Base-by-base conservation (phyloP, 2,888 invertebrate species). In the Shargacucullia verbasci region DNA sequence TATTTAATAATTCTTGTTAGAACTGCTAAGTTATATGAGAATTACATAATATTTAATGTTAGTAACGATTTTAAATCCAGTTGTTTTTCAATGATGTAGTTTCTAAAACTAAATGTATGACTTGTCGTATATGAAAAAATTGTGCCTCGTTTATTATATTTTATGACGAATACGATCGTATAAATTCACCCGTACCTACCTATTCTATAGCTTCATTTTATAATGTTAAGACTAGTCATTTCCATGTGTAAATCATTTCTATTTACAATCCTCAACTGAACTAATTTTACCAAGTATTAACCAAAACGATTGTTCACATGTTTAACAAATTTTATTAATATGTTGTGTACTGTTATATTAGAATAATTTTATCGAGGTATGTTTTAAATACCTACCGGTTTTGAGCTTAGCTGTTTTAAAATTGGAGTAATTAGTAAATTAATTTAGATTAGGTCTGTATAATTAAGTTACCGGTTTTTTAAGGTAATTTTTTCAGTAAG, bases 321-420 rank as follows among this genome's bases (percentile, higher is more conserved):
- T 73, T 91, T 90, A 90, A 90, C 84, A 91, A 92, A 93, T 92
- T 93, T 91, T 93, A 92, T 92, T 84, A 87, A 86, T 87, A 86
- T 79, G 91, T 92, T 92, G 90, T 91, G 85, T 85, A 86, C 79
- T 86, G 80, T 83, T 80, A 74, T 56, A 70, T 84, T 88, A 86
- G 81, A 83, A 85, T 89, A 86, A 83, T 89, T 90, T 89, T 86
- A 88, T 83, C 83, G 76, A 58, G 84, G 85, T 87, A 87, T 87
- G 85, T 88, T 88, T 81, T 82, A 85, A 80, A 83, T 87, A 83
- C 88, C 86, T 77, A 75, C 56, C 72, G 81, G 65, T 81, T 84
- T 80, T 78, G 79, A 84, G 76, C 70, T 82, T 82, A 85, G 81
- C 73, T 67, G 72, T 81, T 81, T 78, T 82, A 80, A 75, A 70